Evolutionary conservation across 2,797 vertebrate genomes (phyloP), one percentile per base, ranked within the genome.

Genomic region (Peromyscus melanophrys): DNA sequence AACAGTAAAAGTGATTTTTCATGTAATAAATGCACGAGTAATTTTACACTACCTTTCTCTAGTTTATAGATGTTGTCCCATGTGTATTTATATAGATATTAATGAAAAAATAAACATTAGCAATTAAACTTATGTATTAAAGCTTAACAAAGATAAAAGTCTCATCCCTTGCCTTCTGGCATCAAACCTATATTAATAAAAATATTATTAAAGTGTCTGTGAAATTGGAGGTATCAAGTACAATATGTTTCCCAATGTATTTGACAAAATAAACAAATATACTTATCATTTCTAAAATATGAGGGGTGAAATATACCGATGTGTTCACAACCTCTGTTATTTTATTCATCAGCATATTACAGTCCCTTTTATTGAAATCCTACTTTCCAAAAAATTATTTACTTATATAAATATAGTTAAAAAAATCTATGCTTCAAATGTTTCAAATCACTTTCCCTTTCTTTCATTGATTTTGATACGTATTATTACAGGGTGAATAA

Each of bases 221-320:
- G 37, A 90, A 95, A 93, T 80, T 88, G 77, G 13, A 81, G 65
- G 75, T 89, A 94, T 89, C 31, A 77, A 88, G 31, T 90, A 76
- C 94, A 88, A 29, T 90, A 73, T 19, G 8, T 52, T 91, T 95
- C 59, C 67, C 76, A 86, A 65, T 49, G 6, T 52, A 83, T 11
- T n/a, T 89, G n/a, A 94, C 75, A 89, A 91, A 89, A 59, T 77
- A 89, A 95, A 80, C n/a, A 29, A 49, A 43, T 77, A 75, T 10
- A 59, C 2, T 92, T 77, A 93, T 75, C 40, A 59, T 65, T 92
- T 93, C 80, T 85, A 52, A 67, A 88, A 80, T 77, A 25, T 12
- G 27, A 57, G 63, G 55, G 19, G 3, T 37, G 87, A 93, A 43
- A 40, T 55, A 9, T 8, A 9, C 2, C 29, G 1, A 93, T 52